phyloP scores from a whole-genome alignment of 2,797 vertebrate genomes.

The Syndactyla subalaris region DNA sequence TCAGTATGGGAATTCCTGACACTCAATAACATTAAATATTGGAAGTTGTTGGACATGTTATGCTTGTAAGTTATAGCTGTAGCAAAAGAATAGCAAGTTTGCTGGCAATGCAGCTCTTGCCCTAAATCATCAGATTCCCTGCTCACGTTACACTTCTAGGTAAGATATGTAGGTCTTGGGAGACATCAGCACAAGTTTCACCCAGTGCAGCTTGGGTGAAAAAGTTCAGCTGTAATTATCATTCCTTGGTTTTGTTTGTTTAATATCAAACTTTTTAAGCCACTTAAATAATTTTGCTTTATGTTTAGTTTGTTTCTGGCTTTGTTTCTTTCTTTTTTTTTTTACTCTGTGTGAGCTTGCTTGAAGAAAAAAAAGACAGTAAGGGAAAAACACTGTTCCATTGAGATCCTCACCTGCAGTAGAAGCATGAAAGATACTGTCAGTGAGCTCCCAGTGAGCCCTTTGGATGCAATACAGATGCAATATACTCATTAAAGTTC shows the following conservation, averaged over 20 bases:
- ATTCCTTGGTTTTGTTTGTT: slow-evolving; percentile 46
- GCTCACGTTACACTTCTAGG: neutral
- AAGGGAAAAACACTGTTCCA: neutral
- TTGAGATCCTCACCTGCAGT: slow-evolving; percentile 56
- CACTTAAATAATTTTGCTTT: neutral
- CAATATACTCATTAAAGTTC: slow-evolving; percentile 64
- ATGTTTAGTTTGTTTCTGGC: neutral
- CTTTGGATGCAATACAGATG: slow-evolving; percentile 58
- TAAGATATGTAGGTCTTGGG: neutral
- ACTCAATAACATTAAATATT: neutral
- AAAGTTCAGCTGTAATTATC: neutral
- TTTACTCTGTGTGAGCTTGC: neutral
- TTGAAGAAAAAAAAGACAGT: neutral
- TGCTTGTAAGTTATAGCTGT: neutral
- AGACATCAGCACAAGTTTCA: neutral
- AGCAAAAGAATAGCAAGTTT: neutral
- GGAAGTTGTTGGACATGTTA: neutral
- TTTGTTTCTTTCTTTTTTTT: neutral
- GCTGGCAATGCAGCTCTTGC: neutral
- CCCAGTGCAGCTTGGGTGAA: neutral
- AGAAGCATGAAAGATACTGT: slow-evolving; percentile 65
- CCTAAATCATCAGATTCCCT: neutral
- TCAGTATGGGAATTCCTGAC: neutral
- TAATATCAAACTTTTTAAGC: slow-evolving; percentile 59
- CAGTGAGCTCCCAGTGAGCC: slow-evolving; percentile 42